Percentiles rank a stretch among this genome's conserved stretches.
Evolutionary conservation across 2,888 invertebrate genomes (phyloP).

Genomic region (Cordylochernes scorpioides): DNA sequence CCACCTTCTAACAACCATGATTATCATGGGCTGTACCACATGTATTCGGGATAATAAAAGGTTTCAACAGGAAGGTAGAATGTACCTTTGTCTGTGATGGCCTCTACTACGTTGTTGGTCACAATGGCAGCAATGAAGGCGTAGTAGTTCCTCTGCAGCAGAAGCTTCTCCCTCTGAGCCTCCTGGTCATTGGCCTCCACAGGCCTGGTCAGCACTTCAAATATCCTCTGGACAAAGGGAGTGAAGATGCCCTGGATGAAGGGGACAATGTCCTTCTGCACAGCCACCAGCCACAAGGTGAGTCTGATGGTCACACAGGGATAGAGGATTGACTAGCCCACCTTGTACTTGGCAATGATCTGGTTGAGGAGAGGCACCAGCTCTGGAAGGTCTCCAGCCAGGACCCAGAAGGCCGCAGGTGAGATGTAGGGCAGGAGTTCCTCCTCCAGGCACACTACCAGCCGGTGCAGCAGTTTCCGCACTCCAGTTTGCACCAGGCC

Average conservation of each 20-base stretch:
- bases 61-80: constrained; percentile 3
- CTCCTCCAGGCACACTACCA: constrained; percentile 31
- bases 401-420: constrained; percentile 25
- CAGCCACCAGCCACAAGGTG: too few relatives aligned
- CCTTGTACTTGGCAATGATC: constrained; percentile 31
- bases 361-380: constrained; percentile 32
- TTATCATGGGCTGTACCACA: too few relatives aligned
- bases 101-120: constrained; percentile 26
- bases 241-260: constrained; percentile 27
- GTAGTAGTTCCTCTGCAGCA: constrained; percentile 27
- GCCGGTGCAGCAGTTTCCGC: constrained; percentile 30
- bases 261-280: constrained; percentile 26
- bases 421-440: constrained; percentile 30
- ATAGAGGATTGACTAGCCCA: too few relatives aligned
- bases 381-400: constrained; percentile 24
- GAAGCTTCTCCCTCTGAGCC: constrained; percentile 23
- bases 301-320: too few relatives aligned
- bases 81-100: constrained; percentile 19
- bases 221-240: constrained; percentile 26
- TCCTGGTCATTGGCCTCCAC: constrained; percentile 26
- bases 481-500: constrained; percentile 23
- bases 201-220: constrained; percentile 23
- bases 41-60: too few relatives aligned
- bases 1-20: too few relatives aligned
- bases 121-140: constrained; percentile 26